These are phyloP conservation scores for Vanacampus margaritifer DNA, from an alignment of 2,113 vertebrate species.

Conservation along the genomic window DNA sequence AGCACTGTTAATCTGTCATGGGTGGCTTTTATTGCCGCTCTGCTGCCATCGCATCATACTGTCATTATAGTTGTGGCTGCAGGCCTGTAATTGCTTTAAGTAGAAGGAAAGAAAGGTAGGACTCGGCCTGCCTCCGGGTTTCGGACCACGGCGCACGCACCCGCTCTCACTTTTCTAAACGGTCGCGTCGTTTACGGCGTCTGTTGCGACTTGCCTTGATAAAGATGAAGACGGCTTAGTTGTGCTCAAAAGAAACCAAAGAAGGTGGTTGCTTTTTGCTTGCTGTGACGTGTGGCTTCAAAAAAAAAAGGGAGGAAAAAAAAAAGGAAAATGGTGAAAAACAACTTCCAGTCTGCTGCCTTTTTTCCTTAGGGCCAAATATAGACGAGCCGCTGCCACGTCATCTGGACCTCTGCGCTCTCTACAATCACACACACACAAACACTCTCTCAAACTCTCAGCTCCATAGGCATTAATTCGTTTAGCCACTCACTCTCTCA, in stretches of 20 bases:
- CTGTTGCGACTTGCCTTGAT: conserved; percentile 53
- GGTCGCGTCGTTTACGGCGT: conserved; percentile 47
- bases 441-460: background rate
- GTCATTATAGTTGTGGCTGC: conserved; percentile 75
- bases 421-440: conserved; percentile 38
- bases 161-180: conserved; percentile 47
- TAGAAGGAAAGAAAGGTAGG: conserved; percentile 67
- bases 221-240: background rate
- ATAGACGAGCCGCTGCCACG: conserved; percentile 72
- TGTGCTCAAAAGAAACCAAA: background rate
- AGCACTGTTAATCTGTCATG: conserved; percentile 78
- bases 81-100: conserved; percentile 76
- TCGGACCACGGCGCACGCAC: conserved; percentile 48
- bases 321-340: conserved; percentile 49
- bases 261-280: no score
- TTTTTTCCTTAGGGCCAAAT: conserved; percentile 65
- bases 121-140: conserved; percentile 53
- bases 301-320: conserved; percentile 10
- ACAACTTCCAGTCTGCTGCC: conserved; percentile 48
- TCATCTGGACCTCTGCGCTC: conserved; percentile 63
- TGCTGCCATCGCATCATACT: conserved; percentile 76
- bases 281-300: conserved; percentile 41
- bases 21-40: conserved; percentile 74
- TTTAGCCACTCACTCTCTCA: no score
- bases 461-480: background rate